Evolutionary conservation across 2,797 vertebrate species (phyloP).

Genomic region (Tenualosa thibaudeaui): DNA sequence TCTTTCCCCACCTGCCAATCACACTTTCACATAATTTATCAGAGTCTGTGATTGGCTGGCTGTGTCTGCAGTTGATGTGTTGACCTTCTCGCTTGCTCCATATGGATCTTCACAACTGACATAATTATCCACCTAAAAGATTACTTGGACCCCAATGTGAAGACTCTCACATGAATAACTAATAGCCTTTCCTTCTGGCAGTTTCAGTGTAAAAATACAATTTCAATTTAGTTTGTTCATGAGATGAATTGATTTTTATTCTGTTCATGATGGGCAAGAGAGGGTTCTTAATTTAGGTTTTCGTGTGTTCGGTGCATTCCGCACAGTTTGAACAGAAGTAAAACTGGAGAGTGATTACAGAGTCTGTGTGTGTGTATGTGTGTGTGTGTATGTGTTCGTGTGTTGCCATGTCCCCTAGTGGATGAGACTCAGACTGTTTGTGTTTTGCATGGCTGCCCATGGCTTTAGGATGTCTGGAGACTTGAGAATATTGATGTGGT

Average conservation of each 20-base stretch:
- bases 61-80: constrained; percentile 49
- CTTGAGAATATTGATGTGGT: not conserved
- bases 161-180: not conserved
- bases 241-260: constrained; percentile 16
- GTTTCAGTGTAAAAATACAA: not conserved
- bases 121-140: constrained; percentile 2
- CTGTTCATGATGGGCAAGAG: not conserved
- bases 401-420: not conserved
- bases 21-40: constrained; percentile 62
- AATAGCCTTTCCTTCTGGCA: not conserved
- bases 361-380: not conserved
- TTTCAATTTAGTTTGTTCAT: not conserved
- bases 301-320: not conserved
- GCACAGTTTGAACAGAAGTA: not conserved
- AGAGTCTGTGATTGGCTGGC: constrained; percentile 65
- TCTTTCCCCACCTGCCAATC: constrained; percentile 60
- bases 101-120: not conserved
- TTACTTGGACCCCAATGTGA: constrained; percentile 1
- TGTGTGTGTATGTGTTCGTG: not conserved
- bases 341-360: not conserved
- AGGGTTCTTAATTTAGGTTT: not conserved
- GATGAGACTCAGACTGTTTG: constrained; percentile 29
- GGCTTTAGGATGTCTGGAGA: constrained; percentile 45
- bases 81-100: constrained; percentile 61
- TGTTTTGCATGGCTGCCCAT: constrained; percentile 36